Percentiles rank a stretch among this genome's conserved stretches.
These are phyloP conservation scores for Drosophila cognata DNA, from an alignment of 2,888 invertebrate species.

Conservation along the genomic window DNA sequence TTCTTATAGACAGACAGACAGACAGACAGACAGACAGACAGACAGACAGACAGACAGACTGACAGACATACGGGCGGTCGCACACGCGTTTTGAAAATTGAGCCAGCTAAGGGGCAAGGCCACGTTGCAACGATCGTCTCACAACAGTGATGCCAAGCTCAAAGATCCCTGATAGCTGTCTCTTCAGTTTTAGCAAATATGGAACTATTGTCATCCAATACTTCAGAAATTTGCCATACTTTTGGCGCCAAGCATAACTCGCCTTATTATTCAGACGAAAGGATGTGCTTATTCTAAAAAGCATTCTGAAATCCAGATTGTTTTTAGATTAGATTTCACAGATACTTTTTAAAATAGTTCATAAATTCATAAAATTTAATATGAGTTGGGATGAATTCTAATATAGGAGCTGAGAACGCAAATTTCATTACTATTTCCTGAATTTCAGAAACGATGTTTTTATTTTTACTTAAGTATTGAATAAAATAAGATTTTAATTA, in stretches of 20 bases:
- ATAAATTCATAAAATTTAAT: background rate
- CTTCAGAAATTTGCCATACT: background rate
- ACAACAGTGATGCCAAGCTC: conserved; percentile 11
- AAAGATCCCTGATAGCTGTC: background rate
- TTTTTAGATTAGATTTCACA: background rate
- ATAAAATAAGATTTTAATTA: background rate
- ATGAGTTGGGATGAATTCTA: background rate
- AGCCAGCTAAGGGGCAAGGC: background rate
- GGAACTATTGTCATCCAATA: background rate
- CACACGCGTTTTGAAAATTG: conserved; percentile 42
- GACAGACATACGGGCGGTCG: conserved; percentile 4
- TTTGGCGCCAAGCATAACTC: background rate
- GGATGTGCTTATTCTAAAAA: background rate
- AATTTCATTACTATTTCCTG: background rate
- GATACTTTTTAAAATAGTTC: background rate
- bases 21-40: conserved; percentile 6
- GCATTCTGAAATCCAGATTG: no score
- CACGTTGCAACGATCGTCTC: background rate
- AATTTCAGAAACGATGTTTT: background rate
- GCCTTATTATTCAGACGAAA: background rate
- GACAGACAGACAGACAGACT: background rate
- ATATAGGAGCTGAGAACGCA: background rate
- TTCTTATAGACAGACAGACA: conserved; percentile 10
- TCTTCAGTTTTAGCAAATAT: background rate
- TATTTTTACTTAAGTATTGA: background rate